A percentile compares a stretch with the other conserved stretches of the same genome.
Conservation (phyloP, 2,113 vertebrate species). For the Ciconia boyciana region DNA sequence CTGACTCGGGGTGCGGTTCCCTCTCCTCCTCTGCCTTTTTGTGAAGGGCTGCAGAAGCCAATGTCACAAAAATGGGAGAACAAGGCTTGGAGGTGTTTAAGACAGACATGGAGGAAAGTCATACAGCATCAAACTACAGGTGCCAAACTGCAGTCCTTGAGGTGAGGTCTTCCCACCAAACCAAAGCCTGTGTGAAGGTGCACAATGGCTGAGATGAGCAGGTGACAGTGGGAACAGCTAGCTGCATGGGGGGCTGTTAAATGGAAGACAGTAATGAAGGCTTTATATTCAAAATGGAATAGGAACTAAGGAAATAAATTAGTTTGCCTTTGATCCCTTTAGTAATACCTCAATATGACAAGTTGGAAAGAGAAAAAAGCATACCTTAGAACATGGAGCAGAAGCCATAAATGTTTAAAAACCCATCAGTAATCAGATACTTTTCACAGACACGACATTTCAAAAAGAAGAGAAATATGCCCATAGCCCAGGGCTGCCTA, state of each 20-base stretch:
- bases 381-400: not conserved
- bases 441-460: not conserved
- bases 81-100: not conserved
- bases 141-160: not conserved
- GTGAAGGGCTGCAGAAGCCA: not conserved
- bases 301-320: not conserved
- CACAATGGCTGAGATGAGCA: rapidly evolving
- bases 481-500: not conserved
- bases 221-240: not conserved
- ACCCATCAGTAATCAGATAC: not conserved
- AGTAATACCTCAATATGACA: not conserved
- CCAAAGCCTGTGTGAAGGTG: not conserved
- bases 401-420: not conserved
- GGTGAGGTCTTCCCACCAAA: not conserved
- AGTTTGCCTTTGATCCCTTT: not conserved
- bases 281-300: not conserved
- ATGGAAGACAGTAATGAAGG: not conserved
- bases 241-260: not conserved
- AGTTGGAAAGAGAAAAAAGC: not conserved
- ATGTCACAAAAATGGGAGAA: not conserved
- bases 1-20: rapidly evolving
- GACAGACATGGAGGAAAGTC: not conserved
- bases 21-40: not conserved
- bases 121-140: not conserved
- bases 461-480: not conserved